These are phyloP conservation scores for Erannis defoliaria DNA, from an alignment of 2,888 invertebrate genomes.

Conservation along the genomic window DNA sequence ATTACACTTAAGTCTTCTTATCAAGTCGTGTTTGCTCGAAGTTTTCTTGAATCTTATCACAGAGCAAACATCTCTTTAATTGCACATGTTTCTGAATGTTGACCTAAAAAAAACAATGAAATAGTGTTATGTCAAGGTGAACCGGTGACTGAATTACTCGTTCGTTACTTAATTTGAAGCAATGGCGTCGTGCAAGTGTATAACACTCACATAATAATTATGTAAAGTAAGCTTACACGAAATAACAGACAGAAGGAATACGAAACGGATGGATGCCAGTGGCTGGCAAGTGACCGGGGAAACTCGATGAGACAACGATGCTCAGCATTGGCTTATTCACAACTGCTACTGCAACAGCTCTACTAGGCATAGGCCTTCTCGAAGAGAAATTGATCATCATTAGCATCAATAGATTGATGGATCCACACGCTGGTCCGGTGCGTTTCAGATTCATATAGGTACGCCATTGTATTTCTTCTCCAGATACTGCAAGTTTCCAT, in stretches of 20 bases:
- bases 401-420: too few relatives aligned
- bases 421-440: too few relatives aligned
- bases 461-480: too few relatives aligned
- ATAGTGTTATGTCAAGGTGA: conserved; percentile 49
- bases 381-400: too few relatives aligned
- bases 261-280: too few relatives aligned
- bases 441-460: too few relatives aligned
- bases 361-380: too few relatives aligned
- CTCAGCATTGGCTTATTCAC: too few relatives aligned
- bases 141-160: conserved; percentile 29
- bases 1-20: conserved; percentile 27
- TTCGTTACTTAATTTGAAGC: conserved; percentile 29
- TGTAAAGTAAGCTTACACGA: conserved; percentile 8
- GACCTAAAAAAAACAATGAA: conserved; percentile 51
- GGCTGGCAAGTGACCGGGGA: too few relatives aligned
- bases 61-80: conserved; percentile 44
- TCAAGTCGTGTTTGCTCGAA: conserved; percentile 24
- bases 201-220: conserved; percentile 3
- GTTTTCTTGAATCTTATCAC: conserved; percentile 40
- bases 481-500: not conserved
- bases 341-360: too few relatives aligned
- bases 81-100: conserved; percentile 44
- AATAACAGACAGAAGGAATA: not conserved
- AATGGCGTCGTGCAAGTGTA: conserved; percentile 9
- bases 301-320: too few relatives aligned